A percentile compares a stretch with the other conserved stretches of the same genome.
These are phyloP conservation scores for Drosophila kanapiae DNA, from an alignment of 1,140 invertebrate genomes.

Conservation along the genomic window DNA sequence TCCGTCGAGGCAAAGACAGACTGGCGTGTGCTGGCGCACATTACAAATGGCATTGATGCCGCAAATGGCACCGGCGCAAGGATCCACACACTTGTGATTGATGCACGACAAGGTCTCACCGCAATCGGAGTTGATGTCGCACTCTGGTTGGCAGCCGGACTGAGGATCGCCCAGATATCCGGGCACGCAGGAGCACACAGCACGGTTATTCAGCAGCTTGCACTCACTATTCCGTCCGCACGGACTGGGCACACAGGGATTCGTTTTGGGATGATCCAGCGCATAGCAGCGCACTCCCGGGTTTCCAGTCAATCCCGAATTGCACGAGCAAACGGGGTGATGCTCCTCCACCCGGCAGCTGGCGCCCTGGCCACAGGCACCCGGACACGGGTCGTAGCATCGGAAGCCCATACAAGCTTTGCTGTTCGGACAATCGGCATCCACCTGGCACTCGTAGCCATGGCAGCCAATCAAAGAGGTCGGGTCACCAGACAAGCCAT, in stretches of 20 bases:
- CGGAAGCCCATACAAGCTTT: conserved; percentile 91
- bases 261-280: conserved; percentile 85
- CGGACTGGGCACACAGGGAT: conserved; percentile 90
- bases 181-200: conserved; percentile 91
- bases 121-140: conserved; percentile 92
- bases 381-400: conserved; percentile 92
- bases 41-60: conserved; percentile 91
- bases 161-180: conserved; percentile 91
- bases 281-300: conserved; percentile 90
- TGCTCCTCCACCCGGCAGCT: conserved; percentile 90
- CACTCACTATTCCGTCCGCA: conserved; percentile 93
- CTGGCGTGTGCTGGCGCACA: conserved; percentile 91
- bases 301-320: conserved; percentile 90
- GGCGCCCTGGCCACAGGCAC: conserved; percentile 91
- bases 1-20: conserved; percentile 90
- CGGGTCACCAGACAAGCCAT: conserved; percentile 92
- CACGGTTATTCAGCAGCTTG: conserved; percentile 88
- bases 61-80: conserved; percentile 91
- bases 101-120: conserved; percentile 91
- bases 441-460: conserved; percentile 91
- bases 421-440: conserved; percentile 90
- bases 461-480: conserved; percentile 89
- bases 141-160: conserved; percentile 91
- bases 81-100: conserved; percentile 91
- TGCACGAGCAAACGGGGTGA: conserved; percentile 92